These are phyloP conservation scores for Caenorhabditis inopinata DNA, from an alignment of 1,140 invertebrate species.

Conservation along the genomic window DNA sequence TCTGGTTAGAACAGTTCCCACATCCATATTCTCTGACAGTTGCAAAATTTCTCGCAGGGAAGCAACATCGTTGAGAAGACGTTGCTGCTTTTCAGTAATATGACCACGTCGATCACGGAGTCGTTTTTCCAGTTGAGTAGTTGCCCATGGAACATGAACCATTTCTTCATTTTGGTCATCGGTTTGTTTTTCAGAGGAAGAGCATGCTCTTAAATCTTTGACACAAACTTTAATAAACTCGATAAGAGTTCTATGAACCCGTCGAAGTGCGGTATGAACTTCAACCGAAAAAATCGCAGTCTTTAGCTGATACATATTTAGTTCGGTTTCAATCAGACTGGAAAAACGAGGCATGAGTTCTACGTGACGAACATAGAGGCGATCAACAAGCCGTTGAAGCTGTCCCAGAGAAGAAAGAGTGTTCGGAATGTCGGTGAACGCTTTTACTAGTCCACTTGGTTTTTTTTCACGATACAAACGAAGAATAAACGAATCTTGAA, in stretches of 20 bases:
- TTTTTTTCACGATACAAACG: constrained; percentile 65
- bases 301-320: background rate
- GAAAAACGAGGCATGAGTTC: constrained; percentile 33
- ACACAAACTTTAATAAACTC: constrained; percentile 62
- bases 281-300: constrained; percentile 2
- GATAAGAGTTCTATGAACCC: constrained; percentile 50
- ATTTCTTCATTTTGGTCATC: constrained; percentile 10
- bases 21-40: constrained; percentile 60
- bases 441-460: constrained; percentile 59
- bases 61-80: constrained; percentile 55
- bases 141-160: background rate
- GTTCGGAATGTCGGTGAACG: constrained; percentile 57
- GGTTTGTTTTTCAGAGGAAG: background rate
- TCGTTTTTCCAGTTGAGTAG: constrained; percentile 52
- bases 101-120: constrained; percentile 46
- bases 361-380: constrained; percentile 25
- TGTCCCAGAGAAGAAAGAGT: constrained; percentile 55
- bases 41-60: constrained; percentile 52
- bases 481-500: constrained; percentile 65
- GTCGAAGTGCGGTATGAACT: constrained; percentile 33
- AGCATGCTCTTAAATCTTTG: constrained; percentile 56
- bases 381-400: constrained; percentile 57
- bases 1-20: constrained; percentile 50
- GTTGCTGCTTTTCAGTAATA: constrained; percentile 56
- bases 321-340: background rate